phyloP scores from a whole-genome alignment of 2,888 invertebrate species.

The Celastrina argiolus region DNA sequence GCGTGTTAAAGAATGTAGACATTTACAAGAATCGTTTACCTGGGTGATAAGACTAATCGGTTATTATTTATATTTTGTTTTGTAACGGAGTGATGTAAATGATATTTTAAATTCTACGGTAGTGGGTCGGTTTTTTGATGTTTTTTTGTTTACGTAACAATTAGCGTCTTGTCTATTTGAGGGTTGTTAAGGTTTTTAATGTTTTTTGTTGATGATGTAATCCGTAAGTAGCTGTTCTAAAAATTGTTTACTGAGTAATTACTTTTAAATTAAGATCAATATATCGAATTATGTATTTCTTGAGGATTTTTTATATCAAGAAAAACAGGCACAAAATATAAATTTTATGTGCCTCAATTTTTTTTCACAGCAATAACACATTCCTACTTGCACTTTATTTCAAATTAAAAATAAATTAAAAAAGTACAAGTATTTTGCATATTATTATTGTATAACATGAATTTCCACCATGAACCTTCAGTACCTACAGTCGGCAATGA shows the following conservation, averaged over 20 bases:
- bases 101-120: conserved; percentile 30
- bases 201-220: background rate
- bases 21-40: conserved; percentile 63
- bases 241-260: background rate
- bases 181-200: background rate
- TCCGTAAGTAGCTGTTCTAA: background rate
- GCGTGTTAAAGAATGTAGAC: conserved; percentile 48
- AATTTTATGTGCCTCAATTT: too few species aligned
- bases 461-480: too few species aligned
- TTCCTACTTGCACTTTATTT: too few species aligned
- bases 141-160: conserved; percentile 2
- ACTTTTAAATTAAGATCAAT: too few species aligned
- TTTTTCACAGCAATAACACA: too few species aligned
- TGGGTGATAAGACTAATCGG: conserved; percentile 67
- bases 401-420: too few species aligned
- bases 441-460: too few species aligned
- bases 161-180: conserved; percentile 2
- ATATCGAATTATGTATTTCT: too few species aligned
- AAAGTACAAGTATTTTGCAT: too few species aligned
- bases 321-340: too few species aligned
- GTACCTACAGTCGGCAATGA: too few species aligned
- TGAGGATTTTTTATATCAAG: too few species aligned
- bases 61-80: conserved; percentile 60
- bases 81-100: conserved; percentile 40
- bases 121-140: conserved; percentile 20